These are phyloP conservation scores for Protophormia terraenovae DNA, from an alignment of 2,888 invertebrate genomes.

Conservation along the genomic window DNA sequence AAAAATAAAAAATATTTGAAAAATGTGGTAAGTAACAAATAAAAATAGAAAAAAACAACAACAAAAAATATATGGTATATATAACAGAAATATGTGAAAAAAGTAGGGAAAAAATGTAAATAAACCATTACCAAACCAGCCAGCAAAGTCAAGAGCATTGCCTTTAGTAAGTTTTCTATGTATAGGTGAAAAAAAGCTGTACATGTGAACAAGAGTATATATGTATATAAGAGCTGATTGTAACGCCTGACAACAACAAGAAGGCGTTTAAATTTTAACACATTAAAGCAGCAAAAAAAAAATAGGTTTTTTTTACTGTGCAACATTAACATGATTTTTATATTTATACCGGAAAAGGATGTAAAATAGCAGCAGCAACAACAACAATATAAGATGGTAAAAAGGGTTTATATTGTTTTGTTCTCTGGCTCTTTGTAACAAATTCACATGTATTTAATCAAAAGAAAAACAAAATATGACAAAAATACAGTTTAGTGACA, in stretches of 20 bases:
- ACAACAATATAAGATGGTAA: not conserved
- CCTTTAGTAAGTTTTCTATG: constrained; percentile 58
- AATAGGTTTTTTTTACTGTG: constrained; percentile 35
- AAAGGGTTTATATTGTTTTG: constrained; percentile 13
- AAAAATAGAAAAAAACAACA: not conserved
- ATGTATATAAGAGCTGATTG: constrained; percentile 38
- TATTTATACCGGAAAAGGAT: constrained; percentile 64
- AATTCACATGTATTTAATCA: not conserved
- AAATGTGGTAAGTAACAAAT: constrained; percentile 59
- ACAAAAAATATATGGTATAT: constrained; percentile 3
- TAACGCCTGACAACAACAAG: constrained; percentile 68
- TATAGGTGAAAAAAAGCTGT: not conserved
- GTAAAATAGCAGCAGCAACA: constrained; percentile 43
- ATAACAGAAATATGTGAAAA: constrained; percentile 10
- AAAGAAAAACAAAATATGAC: not conserved
- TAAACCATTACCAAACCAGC: constrained; percentile 48
- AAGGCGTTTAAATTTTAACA: constrained; percentile 68
- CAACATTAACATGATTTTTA: constrained; percentile 57
- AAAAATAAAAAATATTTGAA: constrained; percentile 41
- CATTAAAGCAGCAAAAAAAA: constrained; percentile 50
- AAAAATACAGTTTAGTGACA: not conserved
- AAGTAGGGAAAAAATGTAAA: constrained; percentile 29
- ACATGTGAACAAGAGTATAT: not conserved
- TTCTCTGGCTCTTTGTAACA: constrained; percentile 27
- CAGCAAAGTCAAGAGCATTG: constrained; percentile 67